phyloP scores from a whole-genome alignment of 2,888 invertebrate species.

The Hylaea fasciaria region DNA sequence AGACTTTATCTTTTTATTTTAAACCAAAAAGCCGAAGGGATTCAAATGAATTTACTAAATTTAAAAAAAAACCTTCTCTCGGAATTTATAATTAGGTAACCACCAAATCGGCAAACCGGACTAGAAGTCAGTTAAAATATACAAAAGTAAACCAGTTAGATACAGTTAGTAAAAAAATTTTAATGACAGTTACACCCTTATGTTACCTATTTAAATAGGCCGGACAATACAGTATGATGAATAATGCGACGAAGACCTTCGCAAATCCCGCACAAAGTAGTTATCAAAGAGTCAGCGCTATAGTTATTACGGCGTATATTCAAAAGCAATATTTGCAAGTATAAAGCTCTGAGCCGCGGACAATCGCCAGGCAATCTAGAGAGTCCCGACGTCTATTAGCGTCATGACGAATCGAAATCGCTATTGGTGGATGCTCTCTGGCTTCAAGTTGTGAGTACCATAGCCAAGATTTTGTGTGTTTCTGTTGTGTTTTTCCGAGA shows the following conservation, averaged over 20 bases:
- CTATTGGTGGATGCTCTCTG: constrained; percentile 49
- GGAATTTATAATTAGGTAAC: no score
- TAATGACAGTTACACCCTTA: not conserved
- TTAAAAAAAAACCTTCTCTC: no score
- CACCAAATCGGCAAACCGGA: no score
- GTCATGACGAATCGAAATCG: constrained; percentile 70
- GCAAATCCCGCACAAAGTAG: constrained; percentile 13
- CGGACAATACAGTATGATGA: not conserved
- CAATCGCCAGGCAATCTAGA: constrained; percentile 57
- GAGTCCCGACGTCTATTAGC: constrained; percentile 56
- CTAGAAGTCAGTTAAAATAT: no score
- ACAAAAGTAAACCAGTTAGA: not conserved
- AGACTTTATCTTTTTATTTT: not conserved
- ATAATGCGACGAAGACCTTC: constrained; percentile 14
- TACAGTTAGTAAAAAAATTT: not conserved
- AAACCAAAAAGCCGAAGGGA: no score
- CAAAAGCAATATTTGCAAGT: constrained; percentile 60
- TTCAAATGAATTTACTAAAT: no score
- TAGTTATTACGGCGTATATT: constrained; percentile 46
- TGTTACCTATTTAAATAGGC: no score
- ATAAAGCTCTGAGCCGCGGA: constrained; percentile 48
- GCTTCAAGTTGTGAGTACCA: constrained; percentile 47
- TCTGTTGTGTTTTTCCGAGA: no score
- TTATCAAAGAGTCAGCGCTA: constrained; percentile 28
- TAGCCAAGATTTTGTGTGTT: constrained; percentile 45